Conservation (phyloP, 2,888 invertebrate genomes). For the Neuroscelio doddi region DNA sequence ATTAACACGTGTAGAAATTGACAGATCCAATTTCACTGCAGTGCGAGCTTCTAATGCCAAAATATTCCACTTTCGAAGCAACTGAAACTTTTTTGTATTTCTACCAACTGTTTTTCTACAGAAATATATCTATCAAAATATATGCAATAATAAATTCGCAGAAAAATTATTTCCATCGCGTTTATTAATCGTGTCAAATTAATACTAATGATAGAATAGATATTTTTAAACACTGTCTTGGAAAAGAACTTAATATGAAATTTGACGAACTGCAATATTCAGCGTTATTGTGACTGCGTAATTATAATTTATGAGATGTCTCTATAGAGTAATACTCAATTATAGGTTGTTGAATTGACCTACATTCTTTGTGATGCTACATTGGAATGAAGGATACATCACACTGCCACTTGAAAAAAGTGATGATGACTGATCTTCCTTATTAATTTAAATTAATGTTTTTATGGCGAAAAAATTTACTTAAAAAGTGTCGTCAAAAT, state of each 20-base stretch:
- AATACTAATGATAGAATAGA: background rate
- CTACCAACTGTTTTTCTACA: too few relatives aligned
- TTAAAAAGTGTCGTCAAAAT: too few relatives aligned
- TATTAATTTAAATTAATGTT: too few relatives aligned
- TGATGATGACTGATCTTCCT: too few relatives aligned
- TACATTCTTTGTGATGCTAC: slow-evolving; percentile 10
- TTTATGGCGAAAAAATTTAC: too few relatives aligned
- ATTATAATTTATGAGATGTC: slow-evolving; percentile 14
- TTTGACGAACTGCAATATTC: slow-evolving; percentile 10
- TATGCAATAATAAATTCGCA: background rate
- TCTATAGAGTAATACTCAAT: slow-evolving; percentile 8
- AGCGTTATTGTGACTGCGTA: slow-evolving; percentile 9
- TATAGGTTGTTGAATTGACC: slow-evolving; percentile 9
- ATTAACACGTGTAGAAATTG: too few relatives aligned
- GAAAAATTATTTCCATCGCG: slow-evolving; percentile 6
- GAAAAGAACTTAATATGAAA: background rate
- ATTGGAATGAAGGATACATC: slow-evolving; percentile 2
- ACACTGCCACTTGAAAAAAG: too few relatives aligned
- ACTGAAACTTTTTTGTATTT: too few relatives aligned
- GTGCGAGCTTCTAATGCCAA: too few relatives aligned
- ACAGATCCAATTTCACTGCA: too few relatives aligned
- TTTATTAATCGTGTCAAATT: background rate
- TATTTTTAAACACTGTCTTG: slow-evolving; percentile 7
- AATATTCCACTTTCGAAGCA: too few relatives aligned
- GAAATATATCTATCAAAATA: too few relatives aligned